Base-by-base conservation (phyloP, 2,113 vertebrate species). In the Thymallus thymallus region DNA sequence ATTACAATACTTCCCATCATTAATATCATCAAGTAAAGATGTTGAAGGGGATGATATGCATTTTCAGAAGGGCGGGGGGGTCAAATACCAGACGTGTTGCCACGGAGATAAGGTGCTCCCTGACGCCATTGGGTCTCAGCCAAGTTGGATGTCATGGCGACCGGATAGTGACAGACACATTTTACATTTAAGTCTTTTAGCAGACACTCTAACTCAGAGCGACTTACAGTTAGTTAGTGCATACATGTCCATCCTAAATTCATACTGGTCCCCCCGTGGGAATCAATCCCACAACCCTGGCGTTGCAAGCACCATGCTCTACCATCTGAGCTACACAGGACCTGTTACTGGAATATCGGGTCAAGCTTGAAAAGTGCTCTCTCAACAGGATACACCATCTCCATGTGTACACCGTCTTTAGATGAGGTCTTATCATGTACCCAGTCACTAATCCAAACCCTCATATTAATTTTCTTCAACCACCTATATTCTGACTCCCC, bases 61-160 rank as follows among this genome's bases (percentile, higher is more conserved):
- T 60, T 60, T 14, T 60, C 56, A 60, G 56, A 22, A 60, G 56
- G 80, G n/a, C n/a, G 78, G 82, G 82, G 77, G 73, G 73, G 78
- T 88, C 85, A 89, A 89, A 92, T 93, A 92, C 91, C 92, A 94
- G 93, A 93, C 93, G 46, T 73, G 92, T 94, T 91, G 82, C 92
- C 91, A 91, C 74, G 89, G 93, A 89, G 90, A 93, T 90, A 94
- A 93, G 93, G 92, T 94, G 91, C 90, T 93, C 89, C 90, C 89
- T 92, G 93, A 89, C 91, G 93, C 92, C 91, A 89, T 92, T 92
- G 92, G 93, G 92, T 94, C 93, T 93, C 92, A 88, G 89, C 91
- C 92, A 91, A 91, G 91, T 90, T 90, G 89, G 93, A 92, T 86
- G 93, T 89, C 93, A 88, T 85, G 85, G 88, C 87, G 91, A 92